A percentile compares a stretch with the other conserved stretches of the same genome.
phyloP scores from a whole-genome alignment of 2,113 vertebrate genomes.

The Pluvialis apricaria region DNA sequence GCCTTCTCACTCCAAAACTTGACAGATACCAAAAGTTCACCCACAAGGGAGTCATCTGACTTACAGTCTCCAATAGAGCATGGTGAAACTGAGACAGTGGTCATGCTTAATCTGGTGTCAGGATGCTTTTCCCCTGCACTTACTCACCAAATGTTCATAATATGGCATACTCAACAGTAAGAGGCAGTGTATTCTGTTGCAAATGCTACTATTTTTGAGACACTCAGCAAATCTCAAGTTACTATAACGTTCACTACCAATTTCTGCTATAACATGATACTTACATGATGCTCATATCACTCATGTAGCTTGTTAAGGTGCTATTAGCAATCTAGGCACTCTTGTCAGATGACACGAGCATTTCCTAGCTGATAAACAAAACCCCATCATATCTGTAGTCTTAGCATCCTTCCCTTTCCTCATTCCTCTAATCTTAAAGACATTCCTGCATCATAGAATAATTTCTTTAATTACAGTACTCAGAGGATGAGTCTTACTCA shows the following conservation, averaged over 20 bases:
- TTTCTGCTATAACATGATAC: not conserved
- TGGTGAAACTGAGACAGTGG: not conserved
- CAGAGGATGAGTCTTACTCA: slow-evolving; percentile 26
- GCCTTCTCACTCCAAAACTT: not conserved
- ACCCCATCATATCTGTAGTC: not conserved
- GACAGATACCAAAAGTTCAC: not conserved
- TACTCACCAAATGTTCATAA: not conserved
- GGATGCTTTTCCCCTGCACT: not conserved
- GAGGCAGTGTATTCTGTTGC: not conserved
- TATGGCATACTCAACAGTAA: not conserved
- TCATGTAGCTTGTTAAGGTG: not conserved
- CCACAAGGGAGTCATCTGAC: not conserved
- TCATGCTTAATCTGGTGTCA: not conserved
- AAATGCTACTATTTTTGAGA: not conserved
- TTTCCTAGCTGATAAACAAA: slow-evolving; percentile 14
- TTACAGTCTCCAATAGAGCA: not conserved
- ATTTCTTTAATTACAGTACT: slow-evolving; percentile 49
- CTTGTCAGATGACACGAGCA: not conserved
- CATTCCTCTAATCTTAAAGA: slow-evolving; percentile 20
- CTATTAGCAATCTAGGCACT: not conserved
- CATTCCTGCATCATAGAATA: slow-evolving; percentile 11
- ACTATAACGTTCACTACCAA: not conserved
- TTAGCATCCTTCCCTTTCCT: not conserved
- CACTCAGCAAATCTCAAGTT: not conserved
- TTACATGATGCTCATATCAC: not conserved